Conservation (phyloP, 2,888 invertebrate species). For the Catocala fraxini region DNA sequence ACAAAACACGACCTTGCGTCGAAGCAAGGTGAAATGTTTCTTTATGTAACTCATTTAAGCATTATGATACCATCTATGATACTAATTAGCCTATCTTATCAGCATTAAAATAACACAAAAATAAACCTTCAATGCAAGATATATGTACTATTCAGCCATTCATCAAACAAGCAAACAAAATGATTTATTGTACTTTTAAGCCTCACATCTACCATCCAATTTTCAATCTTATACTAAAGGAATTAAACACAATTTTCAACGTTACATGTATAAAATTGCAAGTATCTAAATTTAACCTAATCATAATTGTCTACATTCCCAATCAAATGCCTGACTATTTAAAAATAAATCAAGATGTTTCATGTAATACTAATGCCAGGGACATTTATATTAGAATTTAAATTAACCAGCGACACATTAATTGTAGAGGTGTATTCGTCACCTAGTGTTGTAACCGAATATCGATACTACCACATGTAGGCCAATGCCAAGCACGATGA, state of each 20-base stretch:
- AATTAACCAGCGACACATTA: conserved; percentile 55
- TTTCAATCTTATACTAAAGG: neutral
- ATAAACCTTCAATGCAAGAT: neutral
- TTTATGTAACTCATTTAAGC: conserved; percentile 5
- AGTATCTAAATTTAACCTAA: neutral
- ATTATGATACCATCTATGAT: neutral
- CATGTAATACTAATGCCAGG: conserved; percentile 60
- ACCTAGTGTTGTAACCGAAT: conserved; percentile 75
- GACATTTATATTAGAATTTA: conserved; percentile 52
- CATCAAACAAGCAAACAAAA: neutral
- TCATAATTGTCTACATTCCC: conserved; percentile 19
- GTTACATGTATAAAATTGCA: neutral
- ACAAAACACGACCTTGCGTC: conserved; percentile 10
- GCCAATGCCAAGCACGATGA: conserved; percentile 69
- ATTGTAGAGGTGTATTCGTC: conserved; percentile 63
- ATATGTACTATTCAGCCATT: neutral
- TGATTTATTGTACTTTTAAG: conserved; percentile 3
- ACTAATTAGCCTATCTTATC: conserved; percentile 9
- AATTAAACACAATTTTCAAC: conserved; percentile 2
- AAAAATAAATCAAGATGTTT: conserved; percentile 31
- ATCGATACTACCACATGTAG: conserved; percentile 72
- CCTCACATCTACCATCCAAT: neutral
- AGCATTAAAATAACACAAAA: conserved; percentile 4
- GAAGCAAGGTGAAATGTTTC: conserved; percentile 8
- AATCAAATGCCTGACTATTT: conserved; percentile 32